phyloP scores from a whole-genome alignment of 2,797 vertebrate genomes.

The Naso thynnoides region DNA sequence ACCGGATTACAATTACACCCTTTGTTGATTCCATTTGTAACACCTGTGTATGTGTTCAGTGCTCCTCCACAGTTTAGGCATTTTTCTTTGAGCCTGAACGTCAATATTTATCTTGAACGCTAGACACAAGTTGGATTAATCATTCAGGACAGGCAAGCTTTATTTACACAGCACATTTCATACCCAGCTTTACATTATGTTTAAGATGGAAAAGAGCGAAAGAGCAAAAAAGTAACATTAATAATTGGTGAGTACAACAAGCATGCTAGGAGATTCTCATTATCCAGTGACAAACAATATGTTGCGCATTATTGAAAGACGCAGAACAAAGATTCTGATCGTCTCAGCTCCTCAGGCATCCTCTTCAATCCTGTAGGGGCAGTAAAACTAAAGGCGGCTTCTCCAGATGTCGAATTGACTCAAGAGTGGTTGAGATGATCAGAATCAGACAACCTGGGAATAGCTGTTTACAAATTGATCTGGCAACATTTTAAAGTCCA shows the following conservation, averaged over 20 bases:
- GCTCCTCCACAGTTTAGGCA: no score
- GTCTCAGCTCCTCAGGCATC: not conserved
- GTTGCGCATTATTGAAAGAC: not conserved
- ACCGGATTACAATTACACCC: not conserved
- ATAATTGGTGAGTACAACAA: not conserved
- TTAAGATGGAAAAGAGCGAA: not conserved
- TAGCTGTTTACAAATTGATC: not conserved
- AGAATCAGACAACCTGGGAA: not conserved
- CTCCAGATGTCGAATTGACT: not conserved
- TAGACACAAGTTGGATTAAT: not conserved
- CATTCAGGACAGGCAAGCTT: not conserved
- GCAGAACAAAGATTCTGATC: not conserved
- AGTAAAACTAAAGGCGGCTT: not conserved
- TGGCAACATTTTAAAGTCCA: not conserved
- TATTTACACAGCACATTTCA: not conserved
- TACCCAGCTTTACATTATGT: not conserved
- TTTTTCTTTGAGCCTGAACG: not conserved
- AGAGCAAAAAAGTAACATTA: no score
- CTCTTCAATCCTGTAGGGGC: not conserved
- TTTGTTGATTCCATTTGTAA: slow-evolving; percentile 1
- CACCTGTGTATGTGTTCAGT: not conserved
- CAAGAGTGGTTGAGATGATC: not conserved
- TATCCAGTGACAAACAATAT: not conserved
- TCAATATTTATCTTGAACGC: not conserved
- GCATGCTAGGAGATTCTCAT: not conserved